Conservation (phyloP, 2,113 vertebrate genomes). For the Candoia aspera region DNA sequence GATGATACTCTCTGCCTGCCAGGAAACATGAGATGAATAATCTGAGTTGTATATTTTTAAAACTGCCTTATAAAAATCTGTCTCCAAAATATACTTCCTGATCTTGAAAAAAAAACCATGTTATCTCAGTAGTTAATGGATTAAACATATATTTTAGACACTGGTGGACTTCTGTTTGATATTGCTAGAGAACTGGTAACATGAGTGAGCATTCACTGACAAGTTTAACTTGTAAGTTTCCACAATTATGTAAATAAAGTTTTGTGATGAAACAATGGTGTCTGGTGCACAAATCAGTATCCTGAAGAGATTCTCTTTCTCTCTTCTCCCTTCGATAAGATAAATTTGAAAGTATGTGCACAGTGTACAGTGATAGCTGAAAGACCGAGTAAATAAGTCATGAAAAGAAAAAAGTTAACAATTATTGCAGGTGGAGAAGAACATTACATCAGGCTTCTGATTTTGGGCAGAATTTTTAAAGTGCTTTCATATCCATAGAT, state of each 20-base stretch:
- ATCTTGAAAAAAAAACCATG: constrained; percentile 3
- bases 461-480: neutral
- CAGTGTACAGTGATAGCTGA: neutral
- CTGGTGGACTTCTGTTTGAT: neutral
- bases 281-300: neutral
- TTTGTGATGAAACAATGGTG: neutral
- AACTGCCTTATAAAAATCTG: neutral
- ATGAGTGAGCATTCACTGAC: neutral
- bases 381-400: neutral
- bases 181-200: neutral
- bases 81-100: neutral
- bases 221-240: neutral
- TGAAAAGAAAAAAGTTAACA: neutral
- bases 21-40: neutral
- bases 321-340: neutral
- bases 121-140: constrained; percentile 17
- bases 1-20: neutral
- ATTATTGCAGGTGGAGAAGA: neutral
- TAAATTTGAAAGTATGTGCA: neutral
- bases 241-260: neutral
- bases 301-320: neutral
- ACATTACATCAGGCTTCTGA: neutral
- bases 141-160: neutral
- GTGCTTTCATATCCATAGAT: neutral
- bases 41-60: neutral